Conservation (phyloP, 2,797 vertebrate species). For the Nasua narica region DNA sequence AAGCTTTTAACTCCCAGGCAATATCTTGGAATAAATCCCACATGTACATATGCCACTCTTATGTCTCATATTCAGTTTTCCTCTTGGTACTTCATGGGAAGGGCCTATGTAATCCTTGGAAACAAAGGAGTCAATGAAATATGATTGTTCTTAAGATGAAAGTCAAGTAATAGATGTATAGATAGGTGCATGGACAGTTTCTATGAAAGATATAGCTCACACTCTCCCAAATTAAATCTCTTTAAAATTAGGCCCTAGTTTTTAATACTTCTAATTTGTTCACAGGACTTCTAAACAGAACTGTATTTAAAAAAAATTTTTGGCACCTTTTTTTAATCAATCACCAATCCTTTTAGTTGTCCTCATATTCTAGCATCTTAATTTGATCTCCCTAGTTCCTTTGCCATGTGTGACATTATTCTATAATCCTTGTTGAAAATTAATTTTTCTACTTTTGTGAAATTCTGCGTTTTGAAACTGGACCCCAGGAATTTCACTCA, state of each 20-base stretch:
- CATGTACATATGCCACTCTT: background rate
- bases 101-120: background rate
- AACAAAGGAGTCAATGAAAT: background rate
- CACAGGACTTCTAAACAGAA: background rate
- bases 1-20: background rate
- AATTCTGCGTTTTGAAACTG: background rate
- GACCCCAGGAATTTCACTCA: background rate
- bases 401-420: background rate
- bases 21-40: background rate
- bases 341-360: background rate
- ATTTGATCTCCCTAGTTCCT: background rate
- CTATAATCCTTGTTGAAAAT: background rate
- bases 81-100: background rate
- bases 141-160: background rate
- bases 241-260: background rate
- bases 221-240: background rate
- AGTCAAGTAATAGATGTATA: background rate
- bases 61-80: background rate
- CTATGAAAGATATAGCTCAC: background rate
- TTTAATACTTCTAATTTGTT: background rate
- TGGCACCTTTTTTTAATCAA: background rate
- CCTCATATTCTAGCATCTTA: background rate
- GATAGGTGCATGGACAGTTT: background rate
- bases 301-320: background rate
- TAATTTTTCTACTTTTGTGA: background rate